Evolutionary conservation across 1,140 invertebrate species (phyloP), one percentile per base, ranked within the genome.

Genomic region (Calliopsis andreniformis): DNA sequence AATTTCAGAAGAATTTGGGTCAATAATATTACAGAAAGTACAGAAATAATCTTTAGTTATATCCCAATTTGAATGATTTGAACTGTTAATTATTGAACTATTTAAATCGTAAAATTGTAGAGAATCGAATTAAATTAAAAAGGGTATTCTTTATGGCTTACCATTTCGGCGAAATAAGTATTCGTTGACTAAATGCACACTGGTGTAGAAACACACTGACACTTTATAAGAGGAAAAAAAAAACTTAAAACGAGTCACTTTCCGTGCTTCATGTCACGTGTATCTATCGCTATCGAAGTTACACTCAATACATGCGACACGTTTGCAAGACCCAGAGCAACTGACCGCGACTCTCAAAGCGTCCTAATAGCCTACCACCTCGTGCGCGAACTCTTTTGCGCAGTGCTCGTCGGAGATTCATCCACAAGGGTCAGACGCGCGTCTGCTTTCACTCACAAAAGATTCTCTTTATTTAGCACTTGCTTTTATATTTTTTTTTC

Each of bases 191-290:
- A 30, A 14, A 20, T 3, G 32, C n/a, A 39, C 23, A 45, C 32
- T 14, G n/a, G 12, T 14, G 53, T 1, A 14, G 25, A n/a, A 8
- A 32, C n/a, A 69, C 64, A 69, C 45, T 64, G 59, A 55, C 4
- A 61, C 23, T 6, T 39, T 39, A 39, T 10, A 39, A 39, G 10
- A 39, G 10, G 10, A 39, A 39, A 39, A 39, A 39, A 5, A 39
- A 8, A 39, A 59, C 10, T 51, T 68, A 76, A 43, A 69, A 53
- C 43, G 6, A 10, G 28, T 42, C 20, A 4, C n/a, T 75, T 67
- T 53, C n/a, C 51, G 51, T 67, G 42, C 39, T 43, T 76, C 73
- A 76, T 68, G 77, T 73, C 76, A 84, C 82, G 80, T 82, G 82
- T 30, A 30, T 64, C 56, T 45, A 56, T 32, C 59, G 39, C 47